Percentiles rank a stretch among this genome's conserved stretches.
Evolutionary conservation across 2,888 invertebrate genomes (phyloP).

Genomic region (Sarcophaga carnaria): DNA sequence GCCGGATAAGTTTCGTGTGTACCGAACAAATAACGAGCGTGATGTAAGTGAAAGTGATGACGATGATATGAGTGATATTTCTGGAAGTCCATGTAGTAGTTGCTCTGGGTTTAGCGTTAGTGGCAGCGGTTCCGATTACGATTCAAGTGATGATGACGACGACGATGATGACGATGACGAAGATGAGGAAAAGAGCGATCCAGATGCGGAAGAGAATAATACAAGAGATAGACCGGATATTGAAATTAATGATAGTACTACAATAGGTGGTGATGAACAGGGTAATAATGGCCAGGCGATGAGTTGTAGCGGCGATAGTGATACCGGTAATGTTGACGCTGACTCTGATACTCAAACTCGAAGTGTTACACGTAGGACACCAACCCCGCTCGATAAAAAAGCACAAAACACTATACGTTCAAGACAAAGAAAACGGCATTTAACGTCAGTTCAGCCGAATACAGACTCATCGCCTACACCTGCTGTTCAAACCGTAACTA

Average conservation of each 20-base stretch:
- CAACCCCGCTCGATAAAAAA: constrained; percentile 71
- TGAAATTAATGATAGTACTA: constrained; percentile 66
- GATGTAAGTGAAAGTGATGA: constrained; percentile 81
- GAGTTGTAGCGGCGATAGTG: constrained; percentile 76
- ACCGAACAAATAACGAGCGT: constrained; percentile 82
- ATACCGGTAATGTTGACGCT: constrained; percentile 68
- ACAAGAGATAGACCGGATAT: constrained; percentile 70
- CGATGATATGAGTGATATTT: constrained; percentile 77
- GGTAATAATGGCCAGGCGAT: constrained; percentile 75
- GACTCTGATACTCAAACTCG: constrained; percentile 67
- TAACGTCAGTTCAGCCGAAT: constrained; percentile 15
- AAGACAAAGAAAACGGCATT: constrained; percentile 62
- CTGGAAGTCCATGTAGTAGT: constrained; percentile 81
- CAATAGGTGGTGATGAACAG: constrained; percentile 58
- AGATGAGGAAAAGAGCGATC: constrained; percentile 78
- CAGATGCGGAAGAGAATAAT: constrained; percentile 73
- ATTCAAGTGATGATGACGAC: constrained; percentile 80
- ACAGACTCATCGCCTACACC: constrained; percentile 46
- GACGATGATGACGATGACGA: constrained; percentile 80
- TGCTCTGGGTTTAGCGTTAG: constrained; percentile 80
- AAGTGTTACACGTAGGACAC: constrained; percentile 75
- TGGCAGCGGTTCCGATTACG: constrained; percentile 80
- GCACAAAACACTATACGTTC: constrained; percentile 65
- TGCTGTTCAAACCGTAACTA: constrained; percentile 22
- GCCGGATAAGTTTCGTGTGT: constrained; percentile 84